Conservation (phyloP, 2,113 vertebrate species). For the Otis tarda region DNA sequence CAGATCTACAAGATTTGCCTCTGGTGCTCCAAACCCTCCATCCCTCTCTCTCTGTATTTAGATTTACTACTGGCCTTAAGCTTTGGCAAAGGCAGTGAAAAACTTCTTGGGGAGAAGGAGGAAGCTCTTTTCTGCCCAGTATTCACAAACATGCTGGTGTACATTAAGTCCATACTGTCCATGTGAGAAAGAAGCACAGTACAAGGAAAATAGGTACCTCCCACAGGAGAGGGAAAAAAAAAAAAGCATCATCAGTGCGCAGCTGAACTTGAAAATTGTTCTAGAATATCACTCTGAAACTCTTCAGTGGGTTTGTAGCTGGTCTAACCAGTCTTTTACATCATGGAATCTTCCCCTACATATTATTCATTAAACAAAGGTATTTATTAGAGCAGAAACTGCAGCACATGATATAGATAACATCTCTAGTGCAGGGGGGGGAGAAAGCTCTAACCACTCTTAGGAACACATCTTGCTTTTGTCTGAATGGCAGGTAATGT, state of each 20-base stretch:
- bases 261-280: neutral
- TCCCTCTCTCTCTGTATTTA: neutral
- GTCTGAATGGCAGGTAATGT: neutral
- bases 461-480: neutral
- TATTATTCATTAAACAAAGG: constrained; percentile 1
- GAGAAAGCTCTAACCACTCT: neutral
- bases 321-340: constrained; percentile 14
- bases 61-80: neutral
- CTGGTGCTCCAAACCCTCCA: neutral
- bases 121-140: neutral
- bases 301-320: neutral
- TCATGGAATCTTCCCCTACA: neutral
- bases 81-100: neutral
- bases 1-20: neutral
- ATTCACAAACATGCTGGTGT: neutral
- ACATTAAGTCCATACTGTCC: neutral
- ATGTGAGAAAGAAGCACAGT: neutral
- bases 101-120: neutral
- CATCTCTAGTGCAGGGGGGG: neutral
- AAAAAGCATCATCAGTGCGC: too few species aligned
- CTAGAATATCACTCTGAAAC: neutral
- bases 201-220: neutral
- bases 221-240: neutral
- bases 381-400: constrained; percentile 23
- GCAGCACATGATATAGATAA: neutral